Evolutionary conservation across 2,888 invertebrate species (phyloP), one percentile per base, ranked within the genome.

Genomic region (Ectemnius cavifrons): DNA sequence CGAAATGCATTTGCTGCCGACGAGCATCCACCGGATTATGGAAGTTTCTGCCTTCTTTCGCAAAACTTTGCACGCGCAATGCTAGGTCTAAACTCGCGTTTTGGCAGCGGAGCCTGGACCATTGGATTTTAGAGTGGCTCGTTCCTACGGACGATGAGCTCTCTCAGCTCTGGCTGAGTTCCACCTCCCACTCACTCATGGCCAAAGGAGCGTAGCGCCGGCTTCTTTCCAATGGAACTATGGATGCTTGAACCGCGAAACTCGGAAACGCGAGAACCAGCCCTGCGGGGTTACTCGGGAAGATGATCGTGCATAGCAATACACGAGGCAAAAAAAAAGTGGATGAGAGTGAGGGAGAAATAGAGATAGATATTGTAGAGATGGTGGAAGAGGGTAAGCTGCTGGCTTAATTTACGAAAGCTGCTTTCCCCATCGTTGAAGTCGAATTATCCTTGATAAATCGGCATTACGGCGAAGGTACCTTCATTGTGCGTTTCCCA

Each of bases 61-160:
- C 18, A 45, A 28, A 75, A 75, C 61, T 63, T 71, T 52, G 14
- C 63, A 11, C 47, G 11, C 47, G 64, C 63, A 65, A 75, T 62
- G 27, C 60, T 37, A 59, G 65, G 27, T 72, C 59, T 52, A 52
- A 64, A 67, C 58, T 70, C 67, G 65, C 67, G 67, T 70, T 75
- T 75, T 75, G 77, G 77, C 77, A 78, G 70, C 63, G 63, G 61
- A 47, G 8, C 47, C 37, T 28, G 76, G 67, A 60, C 72, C 72
- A 72, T 78, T 70, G 75, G 64, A 65, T 71, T 66, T 67, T 75
- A 52, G 69, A 75, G 73, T 64, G 61, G 66, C 69, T 75, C 75
- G 69, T 77, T 71, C 77, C 64, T 57, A 59, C 47, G 37, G 60
- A 64, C 71, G 71, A 75, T 75, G 63, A 62, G 66, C 47, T 37